Percentiles rank a stretch among this genome's conserved stretches.
Conservation (phyloP, 1,140 invertebrate species). For the Brachionus rotundiformis region DNA sequence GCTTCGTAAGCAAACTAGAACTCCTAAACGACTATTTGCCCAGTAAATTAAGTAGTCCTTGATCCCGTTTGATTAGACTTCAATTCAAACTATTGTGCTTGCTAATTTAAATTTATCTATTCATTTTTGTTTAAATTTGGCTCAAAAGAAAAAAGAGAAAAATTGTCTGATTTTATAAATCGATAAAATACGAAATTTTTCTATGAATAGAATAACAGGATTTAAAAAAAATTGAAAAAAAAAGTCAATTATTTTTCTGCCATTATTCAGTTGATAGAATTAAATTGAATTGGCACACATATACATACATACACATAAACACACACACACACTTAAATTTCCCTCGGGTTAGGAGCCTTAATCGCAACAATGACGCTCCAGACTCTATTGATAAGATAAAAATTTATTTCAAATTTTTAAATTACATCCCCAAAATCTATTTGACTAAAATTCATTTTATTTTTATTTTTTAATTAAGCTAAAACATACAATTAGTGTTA, state of each 20-base stretch:
- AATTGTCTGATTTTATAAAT: background rate
- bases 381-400: slow-evolving; percentile 41
- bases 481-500: slow-evolving; percentile 44
- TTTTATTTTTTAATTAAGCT: slow-evolving; percentile 28
- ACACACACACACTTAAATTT: background rate
- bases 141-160: too few relatives aligned
- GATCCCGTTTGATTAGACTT: background rate
- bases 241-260: slow-evolving; percentile 27
- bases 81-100: too few relatives aligned
- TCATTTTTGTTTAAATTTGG: too few relatives aligned
- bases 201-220: background rate
- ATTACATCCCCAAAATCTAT: background rate
- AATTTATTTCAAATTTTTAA: background rate
- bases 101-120: too few relatives aligned
- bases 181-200: background rate
- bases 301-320: background rate
- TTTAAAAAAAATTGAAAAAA: slow-evolving; percentile 6
- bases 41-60: background rate
- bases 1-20: slow-evolving; percentile 10
- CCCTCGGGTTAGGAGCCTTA: background rate
- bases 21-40: background rate
- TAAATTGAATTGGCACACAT: background rate
- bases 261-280: slow-evolving; percentile 14
- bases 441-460: background rate
- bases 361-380: background rate